Evolutionary conservation across 2,113 vertebrate species (phyloP).

Genomic region (Sinocyclocheilus rhinocerous): DNA sequence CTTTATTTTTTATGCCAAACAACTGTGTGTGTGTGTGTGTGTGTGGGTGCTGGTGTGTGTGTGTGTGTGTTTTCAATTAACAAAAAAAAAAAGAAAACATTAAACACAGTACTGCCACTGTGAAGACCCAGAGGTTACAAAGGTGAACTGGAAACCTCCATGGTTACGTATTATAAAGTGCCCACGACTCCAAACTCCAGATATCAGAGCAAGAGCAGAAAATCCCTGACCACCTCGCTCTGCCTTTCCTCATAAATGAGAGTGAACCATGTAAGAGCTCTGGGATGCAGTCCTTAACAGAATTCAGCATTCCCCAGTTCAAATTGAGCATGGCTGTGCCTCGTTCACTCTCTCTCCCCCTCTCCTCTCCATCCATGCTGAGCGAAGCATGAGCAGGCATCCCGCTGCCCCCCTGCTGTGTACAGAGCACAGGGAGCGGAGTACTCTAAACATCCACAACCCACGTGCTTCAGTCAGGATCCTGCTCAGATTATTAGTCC

Average conservation of each 20-base stretch:
- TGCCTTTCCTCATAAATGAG: constrained; percentile 42
- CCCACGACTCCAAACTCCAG: constrained; percentile 34
- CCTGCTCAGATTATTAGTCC: constrained; percentile 31
- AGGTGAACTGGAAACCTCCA: constrained; percentile 44
- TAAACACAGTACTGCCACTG: not conserved
- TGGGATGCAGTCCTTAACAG: constrained; percentile 38
- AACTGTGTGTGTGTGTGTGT: not conserved
- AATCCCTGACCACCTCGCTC: constrained; percentile 6
- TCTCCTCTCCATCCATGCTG: not conserved
- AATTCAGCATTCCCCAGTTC: constrained; percentile 48
- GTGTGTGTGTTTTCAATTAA: constrained; percentile 22
- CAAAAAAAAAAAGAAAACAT: constrained; percentile 2
- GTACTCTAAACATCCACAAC: constrained; percentile 5
- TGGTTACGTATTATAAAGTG: constrained; percentile 41
- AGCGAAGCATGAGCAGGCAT: constrained; percentile 31
- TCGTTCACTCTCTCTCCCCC: constrained; percentile 9
- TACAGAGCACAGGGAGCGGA: not conserved
- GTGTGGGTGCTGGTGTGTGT: not conserved
- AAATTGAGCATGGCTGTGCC: constrained; percentile 52
- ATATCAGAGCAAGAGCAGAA: constrained; percentile 34
- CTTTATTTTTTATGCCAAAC: constrained; percentile 24
- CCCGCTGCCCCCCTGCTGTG: constrained; percentile 4
- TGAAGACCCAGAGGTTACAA: constrained; percentile 11
- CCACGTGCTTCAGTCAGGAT: constrained; percentile 35
- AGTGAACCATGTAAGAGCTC: constrained; percentile 40